A percentile compares a stretch with the other conserved stretches of the same genome.
phyloP scores from a whole-genome alignment of 23 tunicate species.

The Clavelina lepadiformis region DNA sequence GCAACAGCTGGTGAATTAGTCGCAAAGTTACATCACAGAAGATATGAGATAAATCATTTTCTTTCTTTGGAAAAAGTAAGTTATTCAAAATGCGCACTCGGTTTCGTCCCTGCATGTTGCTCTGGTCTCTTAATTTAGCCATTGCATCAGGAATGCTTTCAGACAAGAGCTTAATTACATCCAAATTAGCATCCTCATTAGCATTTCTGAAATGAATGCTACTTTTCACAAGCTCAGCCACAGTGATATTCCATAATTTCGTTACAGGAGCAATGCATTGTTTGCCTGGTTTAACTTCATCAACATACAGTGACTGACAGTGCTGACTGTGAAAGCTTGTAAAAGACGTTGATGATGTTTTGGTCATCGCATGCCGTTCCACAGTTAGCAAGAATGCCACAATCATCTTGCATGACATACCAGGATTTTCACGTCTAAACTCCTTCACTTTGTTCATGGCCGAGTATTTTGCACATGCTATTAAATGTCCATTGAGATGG shows the following conservation, averaged over 20 bases:
- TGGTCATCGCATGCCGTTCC: slow-evolving; percentile 30
- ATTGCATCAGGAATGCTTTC: slow-evolving; percentile 54
- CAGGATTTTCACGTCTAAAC: slow-evolving; percentile 2
- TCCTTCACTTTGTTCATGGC: slow-evolving; percentile 43
- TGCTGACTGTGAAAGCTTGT: slow-evolving; percentile 38
- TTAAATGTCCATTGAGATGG: slow-evolving; percentile 31
- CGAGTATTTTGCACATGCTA: slow-evolving; percentile 65
- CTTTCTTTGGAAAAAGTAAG: slow-evolving; percentile 15
- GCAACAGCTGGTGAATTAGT: background rate
- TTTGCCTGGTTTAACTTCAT: slow-evolving; percentile 44
- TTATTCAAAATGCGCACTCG: slow-evolving; percentile 35
- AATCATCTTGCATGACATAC: slow-evolving; percentile 11
- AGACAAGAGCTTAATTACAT: slow-evolving; percentile 15
- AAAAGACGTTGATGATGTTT: slow-evolving; percentile 9
- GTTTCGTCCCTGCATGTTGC: slow-evolving; percentile 19
- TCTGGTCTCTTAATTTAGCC: slow-evolving; percentile 24
- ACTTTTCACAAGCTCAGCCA: slow-evolving; percentile 39
- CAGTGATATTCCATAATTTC: slow-evolving; percentile 13
- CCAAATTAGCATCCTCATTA: slow-evolving; percentile 14
- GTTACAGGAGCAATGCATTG: slow-evolving; percentile 36
- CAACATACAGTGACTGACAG: slow-evolving; percentile 48
- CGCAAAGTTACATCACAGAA: background rate
- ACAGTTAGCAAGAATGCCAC: slow-evolving; percentile 48
- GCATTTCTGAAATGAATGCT: too few species aligned
- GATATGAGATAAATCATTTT: background rate